phyloP scores from a whole-genome alignment of 1,140 invertebrate genomes.

The Calosoma granatense region DNA sequence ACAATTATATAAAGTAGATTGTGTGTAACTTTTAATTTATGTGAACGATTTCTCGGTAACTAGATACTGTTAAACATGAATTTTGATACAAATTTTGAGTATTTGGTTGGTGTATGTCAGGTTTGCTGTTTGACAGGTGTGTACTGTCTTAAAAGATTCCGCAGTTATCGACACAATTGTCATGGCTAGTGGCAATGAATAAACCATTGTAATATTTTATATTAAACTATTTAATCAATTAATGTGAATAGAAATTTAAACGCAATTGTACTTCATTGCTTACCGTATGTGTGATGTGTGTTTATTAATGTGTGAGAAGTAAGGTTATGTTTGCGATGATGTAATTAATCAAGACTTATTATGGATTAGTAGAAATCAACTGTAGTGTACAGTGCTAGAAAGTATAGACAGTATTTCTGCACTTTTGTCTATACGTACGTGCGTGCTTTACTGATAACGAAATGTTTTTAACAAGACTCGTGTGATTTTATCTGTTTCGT shows the following conservation, averaged over 20 bases:
- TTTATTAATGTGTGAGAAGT: neutral
- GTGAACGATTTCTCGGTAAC: no score
- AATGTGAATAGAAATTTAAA: neutral
- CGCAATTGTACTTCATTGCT: no score
- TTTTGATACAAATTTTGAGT: neutral
- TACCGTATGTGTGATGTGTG: neutral
- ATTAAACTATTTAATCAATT: neutral
- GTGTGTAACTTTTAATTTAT: no score
- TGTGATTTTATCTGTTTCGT: neutral
- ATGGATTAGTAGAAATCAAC: constrained; percentile 3
- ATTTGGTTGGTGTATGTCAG: neutral
- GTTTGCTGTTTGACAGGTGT: neutral
- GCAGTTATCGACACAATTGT: neutral
- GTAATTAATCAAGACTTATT: constrained; percentile 3
- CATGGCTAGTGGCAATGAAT: neutral
- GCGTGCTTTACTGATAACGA: neutral
- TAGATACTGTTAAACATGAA: no score
- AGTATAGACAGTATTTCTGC: neutral
- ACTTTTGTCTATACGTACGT: neutral
- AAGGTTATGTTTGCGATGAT: constrained; percentile 1
- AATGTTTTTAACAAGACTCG: neutral
- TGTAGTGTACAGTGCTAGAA: neutral
- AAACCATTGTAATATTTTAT: neutral
- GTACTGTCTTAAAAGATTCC: neutral
- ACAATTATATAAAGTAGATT: no score